Evolutionary conservation across 1,140 invertebrate genomes (phyloP).

Genomic region (Bombus impatiens): DNA sequence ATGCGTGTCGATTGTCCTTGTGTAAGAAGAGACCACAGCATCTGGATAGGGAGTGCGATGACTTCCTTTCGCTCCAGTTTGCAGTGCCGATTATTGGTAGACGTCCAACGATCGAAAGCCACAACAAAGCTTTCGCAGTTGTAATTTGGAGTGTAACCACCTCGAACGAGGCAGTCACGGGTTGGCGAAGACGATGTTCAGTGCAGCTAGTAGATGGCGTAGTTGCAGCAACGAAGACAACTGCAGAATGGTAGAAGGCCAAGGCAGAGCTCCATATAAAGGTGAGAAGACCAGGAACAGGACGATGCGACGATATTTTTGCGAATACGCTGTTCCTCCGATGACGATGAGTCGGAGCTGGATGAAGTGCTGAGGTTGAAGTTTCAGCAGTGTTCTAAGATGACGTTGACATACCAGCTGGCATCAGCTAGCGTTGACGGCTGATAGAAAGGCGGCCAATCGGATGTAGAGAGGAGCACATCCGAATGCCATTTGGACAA

Average conservation of each 20-base stretch:
- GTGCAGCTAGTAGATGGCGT: slow-evolving; percentile 15
- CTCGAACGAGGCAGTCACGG: slow-evolving; percentile 32
- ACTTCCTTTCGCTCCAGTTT: neutral
- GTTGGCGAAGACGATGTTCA: slow-evolving; percentile 1
- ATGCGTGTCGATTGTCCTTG: neutral
- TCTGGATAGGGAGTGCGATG: neutral
- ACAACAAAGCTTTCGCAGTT: neutral
- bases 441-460: slow-evolving; percentile 80
- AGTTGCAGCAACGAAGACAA: slow-evolving; percentile 28
- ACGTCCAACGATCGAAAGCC: slow-evolving; percentile 23
- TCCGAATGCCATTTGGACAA: slow-evolving; percentile 82
- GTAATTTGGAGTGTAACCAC: slow-evolving; percentile 19
- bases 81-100: neutral
- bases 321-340: slow-evolving; percentile 15
- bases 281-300: slow-evolving; percentile 39
- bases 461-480: slow-evolving; percentile 79
- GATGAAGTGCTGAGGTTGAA: slow-evolving; percentile 60
- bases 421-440: slow-evolving; percentile 71
- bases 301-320: slow-evolving; percentile 49
- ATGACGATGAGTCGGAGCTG: slow-evolving; percentile 40
- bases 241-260: slow-evolving; percentile 29
- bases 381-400: slow-evolving; percentile 63
- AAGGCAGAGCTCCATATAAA: slow-evolving; percentile 29
- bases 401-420: slow-evolving; percentile 63
- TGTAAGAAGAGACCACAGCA: neutral